phyloP scores from a whole-genome alignment of 2,888 invertebrate species.

The Digitonthophagus gazella region DNA sequence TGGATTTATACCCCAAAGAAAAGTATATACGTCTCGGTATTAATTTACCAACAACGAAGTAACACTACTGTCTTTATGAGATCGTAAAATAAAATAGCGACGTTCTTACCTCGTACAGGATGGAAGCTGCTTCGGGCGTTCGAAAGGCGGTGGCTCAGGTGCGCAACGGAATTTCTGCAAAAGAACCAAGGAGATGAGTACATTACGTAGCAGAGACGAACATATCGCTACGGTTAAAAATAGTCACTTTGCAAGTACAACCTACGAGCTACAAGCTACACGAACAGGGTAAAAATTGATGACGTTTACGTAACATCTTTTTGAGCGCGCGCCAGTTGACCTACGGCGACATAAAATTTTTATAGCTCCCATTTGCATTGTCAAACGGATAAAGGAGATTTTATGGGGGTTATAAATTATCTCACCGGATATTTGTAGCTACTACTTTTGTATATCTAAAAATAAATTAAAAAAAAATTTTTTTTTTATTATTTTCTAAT shows the following conservation, averaged over 20 bases:
- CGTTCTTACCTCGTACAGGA: constrained; percentile 1
- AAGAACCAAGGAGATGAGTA: neutral
- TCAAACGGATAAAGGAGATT: neutral
- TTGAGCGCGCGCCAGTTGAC: neutral
- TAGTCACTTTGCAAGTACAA: neutral
- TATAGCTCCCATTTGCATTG: neutral
- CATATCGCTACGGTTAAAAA: neutral
- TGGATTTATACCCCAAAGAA: constrained; percentile 2
- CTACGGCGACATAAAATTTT: neutral
- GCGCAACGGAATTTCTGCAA: neutral
- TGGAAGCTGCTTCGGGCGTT: neutral
- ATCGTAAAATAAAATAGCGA: neutral
- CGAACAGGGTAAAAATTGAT: neutral
- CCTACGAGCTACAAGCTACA: too few species aligned
- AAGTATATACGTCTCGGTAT: neutral
- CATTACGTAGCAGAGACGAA: neutral
- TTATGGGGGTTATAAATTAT: neutral
- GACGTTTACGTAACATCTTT: neutral
- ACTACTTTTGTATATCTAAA: neutral
- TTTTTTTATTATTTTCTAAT: too few species aligned
- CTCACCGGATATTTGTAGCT: neutral
- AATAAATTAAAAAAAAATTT: too few species aligned
- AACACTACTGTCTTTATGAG: constrained; percentile 1
- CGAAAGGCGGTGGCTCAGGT: neutral
- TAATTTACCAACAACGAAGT: constrained; percentile 11